A percentile compares a stretch with the other conserved stretches of the same genome.
phyloP scores from a whole-genome alignment of 2,113 vertebrate species.

The Ivindomyrus marchei region DNA sequence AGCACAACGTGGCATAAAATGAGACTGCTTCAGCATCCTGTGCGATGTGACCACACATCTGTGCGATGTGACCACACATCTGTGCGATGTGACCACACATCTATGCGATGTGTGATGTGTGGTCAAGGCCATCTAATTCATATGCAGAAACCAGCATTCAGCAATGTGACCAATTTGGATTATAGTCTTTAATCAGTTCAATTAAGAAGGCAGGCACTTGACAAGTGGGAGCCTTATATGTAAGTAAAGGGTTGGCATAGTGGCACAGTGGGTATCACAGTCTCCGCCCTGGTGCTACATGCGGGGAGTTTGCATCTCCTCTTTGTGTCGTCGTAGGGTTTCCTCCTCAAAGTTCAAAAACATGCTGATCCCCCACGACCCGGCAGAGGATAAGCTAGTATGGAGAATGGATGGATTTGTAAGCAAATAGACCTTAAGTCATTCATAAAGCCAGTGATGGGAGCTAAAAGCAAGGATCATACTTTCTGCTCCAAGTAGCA shows the following conservation, averaged over 20 bases:
- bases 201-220: not conserved
- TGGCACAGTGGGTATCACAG: not conserved
- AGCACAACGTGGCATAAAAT: not conserved
- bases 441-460: not conserved
- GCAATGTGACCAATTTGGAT: not conserved
- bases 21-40: not conserved
- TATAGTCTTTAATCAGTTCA: not conserved
- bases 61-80: no score
- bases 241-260: not conserved
- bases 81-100: no score
- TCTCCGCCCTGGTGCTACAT: no score
- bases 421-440: not conserved
- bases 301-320: no score
- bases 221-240: not conserved
- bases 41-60: not conserved
- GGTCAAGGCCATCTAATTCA: not conserved
- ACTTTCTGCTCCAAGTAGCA: not conserved
- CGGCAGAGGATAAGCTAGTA: not conserved
- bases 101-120: not conserved
- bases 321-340: not conserved
- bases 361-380: not conserved
- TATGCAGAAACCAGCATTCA: not conserved
- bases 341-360: not conserved
- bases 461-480: not conserved
- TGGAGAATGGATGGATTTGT: not conserved